These are phyloP conservation scores for Euphonia xanthogaster DNA, from an alignment of 2,797 vertebrate species.

Conservation along the genomic window DNA sequence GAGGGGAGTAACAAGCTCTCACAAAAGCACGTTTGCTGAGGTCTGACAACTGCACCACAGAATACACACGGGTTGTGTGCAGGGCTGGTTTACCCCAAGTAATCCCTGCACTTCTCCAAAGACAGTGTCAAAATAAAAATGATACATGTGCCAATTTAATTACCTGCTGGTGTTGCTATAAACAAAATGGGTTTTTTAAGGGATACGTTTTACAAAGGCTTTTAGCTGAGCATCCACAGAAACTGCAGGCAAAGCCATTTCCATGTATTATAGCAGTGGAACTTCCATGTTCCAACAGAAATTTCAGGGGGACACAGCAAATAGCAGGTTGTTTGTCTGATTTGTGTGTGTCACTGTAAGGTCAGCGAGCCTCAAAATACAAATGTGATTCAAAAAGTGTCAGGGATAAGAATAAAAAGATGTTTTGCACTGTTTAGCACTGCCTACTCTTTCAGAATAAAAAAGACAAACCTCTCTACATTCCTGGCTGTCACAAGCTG, in stretches of 20 bases:
- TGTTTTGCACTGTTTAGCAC: not conserved
- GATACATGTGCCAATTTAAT: not conserved
- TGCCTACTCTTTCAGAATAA: not conserved
- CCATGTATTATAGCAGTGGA: not conserved
- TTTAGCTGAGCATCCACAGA: rapidly evolving
- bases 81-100: not conserved
- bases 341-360: not conserved
- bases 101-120: not conserved
- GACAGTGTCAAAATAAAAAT: not conserved
- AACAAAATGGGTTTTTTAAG: not conserved
- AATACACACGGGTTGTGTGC: not conserved
- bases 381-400: not conserved
- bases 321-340: not conserved
- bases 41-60: not conserved
- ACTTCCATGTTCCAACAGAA: not conserved
- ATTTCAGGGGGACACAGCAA: not conserved
- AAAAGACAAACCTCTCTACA: not conserved
- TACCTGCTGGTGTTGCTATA: not conserved
- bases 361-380: not conserved
- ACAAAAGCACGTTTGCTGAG: not conserved
- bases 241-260: not conserved
- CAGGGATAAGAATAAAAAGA: not conserved
- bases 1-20: not conserved
- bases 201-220: not conserved
- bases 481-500: not conserved